Percentiles rank a stretch among this genome's conserved stretches.
Conservation (phyloP, 1,140 invertebrate species). For the Sesamia nonagrioides region DNA sequence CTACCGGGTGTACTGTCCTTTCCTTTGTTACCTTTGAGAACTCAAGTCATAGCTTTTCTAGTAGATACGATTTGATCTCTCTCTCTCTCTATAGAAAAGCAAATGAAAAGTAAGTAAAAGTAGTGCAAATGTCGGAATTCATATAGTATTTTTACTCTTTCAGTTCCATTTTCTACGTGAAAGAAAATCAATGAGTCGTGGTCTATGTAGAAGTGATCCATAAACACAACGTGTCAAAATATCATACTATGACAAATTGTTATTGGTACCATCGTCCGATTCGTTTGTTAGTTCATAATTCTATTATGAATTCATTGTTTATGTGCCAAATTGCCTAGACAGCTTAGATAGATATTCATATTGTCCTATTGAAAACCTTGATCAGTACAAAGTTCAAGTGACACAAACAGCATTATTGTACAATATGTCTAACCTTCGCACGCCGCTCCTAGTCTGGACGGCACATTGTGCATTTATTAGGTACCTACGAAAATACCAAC, state of each 20-base stretch:
- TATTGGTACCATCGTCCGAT: neutral
- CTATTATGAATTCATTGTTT: neutral
- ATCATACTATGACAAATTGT: neutral
- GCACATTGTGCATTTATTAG: constrained; percentile 5
- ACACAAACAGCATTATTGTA: constrained; percentile 42
- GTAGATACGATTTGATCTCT: too few relatives aligned
- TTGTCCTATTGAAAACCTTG: constrained; percentile 44
- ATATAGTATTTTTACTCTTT: neutral
- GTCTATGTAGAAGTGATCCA: neutral
- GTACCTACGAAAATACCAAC: too few relatives aligned
- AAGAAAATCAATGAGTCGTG: neutral
- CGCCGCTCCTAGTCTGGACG: constrained; percentile 40
- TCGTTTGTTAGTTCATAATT: neutral
- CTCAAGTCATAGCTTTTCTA: neutral
- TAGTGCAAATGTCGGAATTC: neutral
- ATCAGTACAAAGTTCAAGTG: constrained; percentile 39
- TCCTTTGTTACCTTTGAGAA: neutral
- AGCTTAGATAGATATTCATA: neutral
- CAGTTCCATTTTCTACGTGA: neutral
- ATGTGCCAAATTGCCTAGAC: neutral
- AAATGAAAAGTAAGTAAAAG: too few relatives aligned
- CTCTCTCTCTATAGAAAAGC: too few relatives aligned
- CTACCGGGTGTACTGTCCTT: neutral
- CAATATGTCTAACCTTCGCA: constrained; percentile 30
- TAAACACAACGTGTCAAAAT: neutral